phyloP scores from a whole-genome alignment of 2,113 vertebrate species.

The Meleagris gallopavo region DNA sequence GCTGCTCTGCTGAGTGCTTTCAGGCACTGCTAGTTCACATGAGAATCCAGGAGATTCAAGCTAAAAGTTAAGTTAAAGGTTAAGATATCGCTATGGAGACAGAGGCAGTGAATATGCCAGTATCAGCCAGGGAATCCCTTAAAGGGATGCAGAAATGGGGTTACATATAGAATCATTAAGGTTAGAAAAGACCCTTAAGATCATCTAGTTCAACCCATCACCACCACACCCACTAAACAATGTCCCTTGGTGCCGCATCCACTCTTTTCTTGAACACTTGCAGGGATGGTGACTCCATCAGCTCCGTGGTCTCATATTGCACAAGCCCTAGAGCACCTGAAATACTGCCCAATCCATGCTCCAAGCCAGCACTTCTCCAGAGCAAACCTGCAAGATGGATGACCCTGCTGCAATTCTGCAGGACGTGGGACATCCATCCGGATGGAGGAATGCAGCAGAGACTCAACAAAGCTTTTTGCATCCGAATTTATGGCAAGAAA shows the following conservation, averaged over 20 bases:
- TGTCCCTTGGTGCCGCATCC: too few species aligned
- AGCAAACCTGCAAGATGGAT: accelerated
- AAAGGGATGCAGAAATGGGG: neutral
- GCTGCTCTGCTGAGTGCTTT: neutral
- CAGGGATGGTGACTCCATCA: too few species aligned
- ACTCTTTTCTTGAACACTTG: too few species aligned
- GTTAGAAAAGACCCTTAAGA: too few species aligned
- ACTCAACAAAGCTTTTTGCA: accelerated
- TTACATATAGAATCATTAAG: neutral
- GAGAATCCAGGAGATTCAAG: neutral
- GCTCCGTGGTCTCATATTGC: too few species aligned
- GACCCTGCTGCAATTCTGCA: neutral
- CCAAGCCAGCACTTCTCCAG: neutral
- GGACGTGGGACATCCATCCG: neutral
- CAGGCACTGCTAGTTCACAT: neutral
- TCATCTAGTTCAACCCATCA: too few species aligned
- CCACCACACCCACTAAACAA: too few species aligned
- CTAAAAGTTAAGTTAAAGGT: neutral
- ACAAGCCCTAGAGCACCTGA: neutral
- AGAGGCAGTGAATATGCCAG: neutral
- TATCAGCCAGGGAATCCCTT: neutral
- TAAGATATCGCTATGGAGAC: neutral
- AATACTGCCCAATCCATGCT: neutral
- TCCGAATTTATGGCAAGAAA: neutral
- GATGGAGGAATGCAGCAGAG: neutral